Base-by-base conservation (phyloP, 2,888 invertebrate genomes). In the Cantharis flavilabris region DNA sequence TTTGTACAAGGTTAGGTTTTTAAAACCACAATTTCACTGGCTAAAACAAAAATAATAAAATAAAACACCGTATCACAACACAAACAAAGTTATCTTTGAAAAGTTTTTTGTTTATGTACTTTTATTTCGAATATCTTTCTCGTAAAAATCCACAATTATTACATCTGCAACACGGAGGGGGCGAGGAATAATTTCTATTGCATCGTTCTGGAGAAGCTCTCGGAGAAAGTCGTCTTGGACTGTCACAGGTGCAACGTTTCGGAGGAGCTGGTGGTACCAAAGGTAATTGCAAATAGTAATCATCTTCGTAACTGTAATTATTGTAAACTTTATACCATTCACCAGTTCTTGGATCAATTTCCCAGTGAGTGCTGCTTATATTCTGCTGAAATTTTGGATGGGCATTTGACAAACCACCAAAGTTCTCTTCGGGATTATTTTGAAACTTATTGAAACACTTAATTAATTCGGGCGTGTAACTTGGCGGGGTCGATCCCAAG, bases 291-390 rank as follows among this genome's bases (percentile, higher is more conserved):
- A 62, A 18, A 14, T 63, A 62, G 11, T 62, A 28, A 69, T 69
- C 26, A 14, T 71, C 71, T 16, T 75, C 71, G 14, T 75, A 18
- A 10, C 28, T 33, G 33, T 72, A 30, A 33, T 74, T 65, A 26
- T 80, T 80, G 49, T 77, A 78, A 16, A 85, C 83, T 79, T 85
- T 86, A 62, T 81, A 83, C 86, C 86, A 86, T 72, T 86, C 85
- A 9, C 86, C 86, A 23, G 83, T 84, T 62, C 81, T 80, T 1
- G 79, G 75, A 78, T 86, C 83, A 82, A 84, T 79, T 74, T 84
- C 83, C 86, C 86, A 86, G 10, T 80, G 73, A 1, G 73, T 30
- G 33, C 49, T 69, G 14, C 62, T 28, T 33, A 14, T 14, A 9
- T 71, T 63, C 26, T 74, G 70, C 5, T 70, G 33, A 70, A 28